Base-by-base conservation (phyloP, 2,888 invertebrate genomes). In the Lasioglossum figueresi region DNA sequence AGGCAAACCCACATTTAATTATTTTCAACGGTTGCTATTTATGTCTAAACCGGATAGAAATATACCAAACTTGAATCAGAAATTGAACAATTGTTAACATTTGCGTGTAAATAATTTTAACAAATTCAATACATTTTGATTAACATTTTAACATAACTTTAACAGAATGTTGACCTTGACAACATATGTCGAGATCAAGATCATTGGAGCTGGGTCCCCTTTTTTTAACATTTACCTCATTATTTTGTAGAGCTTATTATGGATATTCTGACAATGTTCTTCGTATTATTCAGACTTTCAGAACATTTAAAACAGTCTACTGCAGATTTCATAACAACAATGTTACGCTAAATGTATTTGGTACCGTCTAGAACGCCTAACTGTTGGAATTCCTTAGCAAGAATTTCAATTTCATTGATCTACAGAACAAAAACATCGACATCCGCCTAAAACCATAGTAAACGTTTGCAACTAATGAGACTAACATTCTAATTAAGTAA, bases 401-500 rank as follows among this genome's bases (percentile, higher is more conserved):
- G 68, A 59, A 16, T 27, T 45, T n/a, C 48, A 14, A 48, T 40
- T 19, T 72, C 43, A 37, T 82, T 40, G 16, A 74, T 68, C 31
- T 4, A 3, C 31, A 68, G 78, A 68, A 79, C 31, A 27, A 40
- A 12, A 16, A 48, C 31, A 34, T 56, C 31, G 31, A 52, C 31
- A 31, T 40, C n/a, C 40, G 27, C 43, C n/a, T 37, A 59, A 71
- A 19, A 6, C 19, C 34, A 45, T 45, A n/a, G 76, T 34, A 43
- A 71, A 31, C 14, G 27, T 76, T 76, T 4, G n/a, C 48, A 43
- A 63, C n/a, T 40, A 52, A 71, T 59, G 27, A 75, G 56, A 59
- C 16, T 31, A 34, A 76, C 34, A 8, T 56, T 34, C 37, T 27
- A 66, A 82, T 68, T 63, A 63, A 81, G 59, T 4, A 31, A 73